Evolutionary conservation across 2,113 vertebrate species (phyloP).

Genomic region (Phodopus roborovskii): DNA sequence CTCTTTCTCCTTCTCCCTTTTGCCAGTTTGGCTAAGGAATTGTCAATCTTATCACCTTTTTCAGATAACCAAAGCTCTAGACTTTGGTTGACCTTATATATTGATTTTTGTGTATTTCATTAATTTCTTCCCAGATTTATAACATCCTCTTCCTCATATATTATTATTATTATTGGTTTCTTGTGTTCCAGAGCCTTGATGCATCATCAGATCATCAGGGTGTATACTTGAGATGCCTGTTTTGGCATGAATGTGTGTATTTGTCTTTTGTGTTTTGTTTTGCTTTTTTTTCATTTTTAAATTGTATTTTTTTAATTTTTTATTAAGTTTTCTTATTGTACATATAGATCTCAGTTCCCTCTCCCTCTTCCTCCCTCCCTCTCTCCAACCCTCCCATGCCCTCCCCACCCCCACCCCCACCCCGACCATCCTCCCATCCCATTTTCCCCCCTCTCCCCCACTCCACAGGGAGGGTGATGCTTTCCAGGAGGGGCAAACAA

Average conservation of each 20-base stretch:
- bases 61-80: background rate
- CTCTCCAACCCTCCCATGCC: no score
- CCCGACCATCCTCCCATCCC: no score
- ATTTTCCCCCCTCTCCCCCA: no score
- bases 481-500: no score
- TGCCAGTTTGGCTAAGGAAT: background rate
- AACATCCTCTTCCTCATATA: no score
- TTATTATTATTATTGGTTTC: background rate
- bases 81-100: background rate
- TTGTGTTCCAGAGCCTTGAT: background rate
- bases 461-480: no score
- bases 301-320: no score
- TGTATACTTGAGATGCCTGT: background rate
- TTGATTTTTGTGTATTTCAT: background rate
- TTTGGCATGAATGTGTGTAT: background rate
- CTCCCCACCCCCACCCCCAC: no score
- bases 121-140: background rate
- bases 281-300: no score
- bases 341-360: no score
- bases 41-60: background rate
- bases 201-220: background rate
- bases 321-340: no score
- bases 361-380: no score
- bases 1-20: background rate
- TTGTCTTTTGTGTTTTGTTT: background rate